phyloP scores from a whole-genome alignment of 30 jellyfish, hydroid and myxozoan genomes.

The Cassiopea andromeda region DNA sequence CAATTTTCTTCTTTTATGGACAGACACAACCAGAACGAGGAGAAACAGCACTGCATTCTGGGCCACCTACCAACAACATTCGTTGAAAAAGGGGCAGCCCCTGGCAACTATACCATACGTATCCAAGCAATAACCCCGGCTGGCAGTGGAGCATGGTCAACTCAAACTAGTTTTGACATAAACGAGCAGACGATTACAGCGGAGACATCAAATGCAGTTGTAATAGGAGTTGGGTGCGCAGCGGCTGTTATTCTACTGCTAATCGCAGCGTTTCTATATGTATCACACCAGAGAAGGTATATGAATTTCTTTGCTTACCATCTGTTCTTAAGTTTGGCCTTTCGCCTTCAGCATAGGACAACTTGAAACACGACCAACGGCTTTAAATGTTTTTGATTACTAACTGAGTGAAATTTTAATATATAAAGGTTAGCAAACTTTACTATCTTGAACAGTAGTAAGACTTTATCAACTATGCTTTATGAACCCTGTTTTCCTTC shows the following conservation, averaged over 20 bases:
- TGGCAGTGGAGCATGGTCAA: slow-evolving; percentile 88
- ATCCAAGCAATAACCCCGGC: slow-evolving; percentile 93
- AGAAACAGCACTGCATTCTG: slow-evolving; percentile 62
- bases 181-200: slow-evolving; percentile 23
- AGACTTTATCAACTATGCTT: too few species aligned
- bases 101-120: slow-evolving; percentile 80
- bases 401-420: too few species aligned
- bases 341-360: too few species aligned
- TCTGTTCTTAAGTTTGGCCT: too few species aligned
- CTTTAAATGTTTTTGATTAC: too few species aligned
- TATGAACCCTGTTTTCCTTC: too few species aligned
- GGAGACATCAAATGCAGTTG: slow-evolving; percentile 27
- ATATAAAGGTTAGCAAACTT: too few species aligned
- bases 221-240: slow-evolving; percentile 75
- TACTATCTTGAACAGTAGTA: too few species aligned
- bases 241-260: slow-evolving; percentile 71
- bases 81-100: slow-evolving; percentile 66
- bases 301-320: too few species aligned
- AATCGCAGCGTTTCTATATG: slow-evolving; percentile 63
- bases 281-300: slow-evolving; percentile 10
- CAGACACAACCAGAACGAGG: slow-evolving; percentile 62
- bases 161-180: slow-evolving; percentile 45
- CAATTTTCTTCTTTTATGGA: not conserved
- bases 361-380: too few species aligned
- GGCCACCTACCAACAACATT: slow-evolving; percentile 75